Base-by-base conservation (phyloP, 2,888 invertebrate species). In the Lissonota sp. region DNA sequence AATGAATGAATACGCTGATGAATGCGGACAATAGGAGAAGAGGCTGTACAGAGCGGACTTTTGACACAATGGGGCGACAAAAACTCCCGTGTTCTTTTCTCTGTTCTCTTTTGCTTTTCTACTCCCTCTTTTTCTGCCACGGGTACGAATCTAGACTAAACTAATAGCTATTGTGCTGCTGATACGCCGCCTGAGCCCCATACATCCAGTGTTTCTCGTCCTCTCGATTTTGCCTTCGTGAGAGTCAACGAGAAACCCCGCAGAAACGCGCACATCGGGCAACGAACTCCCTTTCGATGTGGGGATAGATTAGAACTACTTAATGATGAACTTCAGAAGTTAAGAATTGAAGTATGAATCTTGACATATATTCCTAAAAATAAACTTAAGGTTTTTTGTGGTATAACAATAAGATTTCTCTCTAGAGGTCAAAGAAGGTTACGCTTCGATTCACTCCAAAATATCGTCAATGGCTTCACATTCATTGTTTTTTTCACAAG, bases 1-100 rank as follows among this genome's bases (percentile, higher is more conserved):
- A 90, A 91, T 91, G 91, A 92, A 92, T 91, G 91, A 92, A 91
- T 90, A 88, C 88, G 88, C 88, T 91, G 92, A 91, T 91, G 92
- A 91, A 90, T 91, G 90, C 87, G 85, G 87, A 92, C 91, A 92
- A 91, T 91, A 84, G 88, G 78, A 89, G 88, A 91, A 88, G 87
- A 77, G 81, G 83, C 80, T 26, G 26, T 26, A 26, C 26, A 78
- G 80, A 55, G 62, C 70, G 73, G 64, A 80, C 74, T 26, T n/a
- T n/a, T 76, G 80, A 78, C 83, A 84, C 84, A 84, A 84, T 84
- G 83, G 80, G 66, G 75, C 71, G 83, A 84, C 83, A 84, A 84
- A 81, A 83, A 83, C 77, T 76, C 69, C 49, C 53, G 75, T 62
- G 70, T 73, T 69, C 69, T 51, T 51, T 53, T 46, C 63, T 60